These are phyloP conservation scores for Hylia prasina DNA, from an alignment of 2,113 vertebrate genomes.

Conservation along the genomic window DNA sequence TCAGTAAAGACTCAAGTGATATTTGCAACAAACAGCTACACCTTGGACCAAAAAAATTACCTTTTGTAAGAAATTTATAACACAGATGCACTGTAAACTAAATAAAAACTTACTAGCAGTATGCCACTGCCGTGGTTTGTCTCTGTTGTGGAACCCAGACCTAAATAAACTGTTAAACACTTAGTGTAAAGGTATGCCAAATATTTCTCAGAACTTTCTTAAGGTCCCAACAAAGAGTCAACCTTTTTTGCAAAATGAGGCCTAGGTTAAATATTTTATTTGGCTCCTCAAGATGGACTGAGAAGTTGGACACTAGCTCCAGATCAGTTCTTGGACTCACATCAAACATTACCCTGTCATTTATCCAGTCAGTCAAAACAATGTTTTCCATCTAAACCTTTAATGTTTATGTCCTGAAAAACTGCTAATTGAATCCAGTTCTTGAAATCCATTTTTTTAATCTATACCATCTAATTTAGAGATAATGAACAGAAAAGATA, in stretches of 20 bases:
- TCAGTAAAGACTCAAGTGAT: not conserved
- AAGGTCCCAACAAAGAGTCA: constrained; percentile 76
- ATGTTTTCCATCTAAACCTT: constrained; percentile 78
- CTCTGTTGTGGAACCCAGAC: constrained; percentile 67
- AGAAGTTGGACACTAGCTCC: constrained; percentile 76
- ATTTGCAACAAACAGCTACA: not conserved
- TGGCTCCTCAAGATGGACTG: constrained; percentile 76
- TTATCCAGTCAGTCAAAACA: constrained; percentile 88
- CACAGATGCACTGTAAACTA: constrained; percentile 35
- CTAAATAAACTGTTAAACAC: constrained; percentile 77
- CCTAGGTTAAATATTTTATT: constrained; percentile 87
- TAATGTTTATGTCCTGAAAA: constrained; percentile 81
- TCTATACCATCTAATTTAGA: constrained; percentile 69
- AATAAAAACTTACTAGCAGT: constrained; percentile 54
- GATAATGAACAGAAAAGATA: constrained; percentile 65
- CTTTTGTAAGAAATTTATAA: constrained; percentile 2
- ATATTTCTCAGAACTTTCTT: constrained; percentile 75
- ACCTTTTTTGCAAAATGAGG: constrained; percentile 73
- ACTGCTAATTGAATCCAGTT: constrained; percentile 79
- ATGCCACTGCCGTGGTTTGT: constrained; percentile 37
- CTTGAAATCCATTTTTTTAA: constrained; percentile 69
- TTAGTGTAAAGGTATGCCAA: constrained; percentile 79
- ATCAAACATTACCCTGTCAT: constrained; percentile 83
- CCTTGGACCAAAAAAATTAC: constrained; percentile 19
- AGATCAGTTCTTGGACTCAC: constrained; percentile 79